Percentiles rank a stretch among this genome's conserved stretches.
Conservation (phyloP, 2,797 vertebrate genomes). For the Aplochiton taeniatus region DNA sequence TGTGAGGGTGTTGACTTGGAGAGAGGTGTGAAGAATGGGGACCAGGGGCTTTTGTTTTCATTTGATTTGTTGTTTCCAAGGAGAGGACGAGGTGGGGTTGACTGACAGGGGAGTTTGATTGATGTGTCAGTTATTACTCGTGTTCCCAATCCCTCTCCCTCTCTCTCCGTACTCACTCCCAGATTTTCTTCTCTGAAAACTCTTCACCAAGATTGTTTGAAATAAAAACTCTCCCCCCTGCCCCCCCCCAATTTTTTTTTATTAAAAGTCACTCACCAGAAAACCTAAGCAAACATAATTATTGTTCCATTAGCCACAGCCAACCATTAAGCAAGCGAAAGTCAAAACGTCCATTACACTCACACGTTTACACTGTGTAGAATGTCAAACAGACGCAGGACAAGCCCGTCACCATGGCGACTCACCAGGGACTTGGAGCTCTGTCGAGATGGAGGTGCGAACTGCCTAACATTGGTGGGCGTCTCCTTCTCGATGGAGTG, state of each 20-base stretch:
- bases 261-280: no score
- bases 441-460: slow-evolving; percentile 87
- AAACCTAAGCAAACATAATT: no score
- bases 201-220: no score
- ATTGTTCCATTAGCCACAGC: no score
- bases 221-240: no score
- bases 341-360: background rate
- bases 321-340: no score
- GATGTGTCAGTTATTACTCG: background rate
- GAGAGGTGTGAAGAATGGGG: no score
- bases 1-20: no score
- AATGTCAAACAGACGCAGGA: background rate
- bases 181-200: background rate
- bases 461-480: slow-evolving; percentile 90
- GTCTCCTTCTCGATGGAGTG: slow-evolving; percentile 99
- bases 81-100: background rate
- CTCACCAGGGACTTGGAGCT: slow-evolving; percentile 95
- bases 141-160: slow-evolving; percentile 12
- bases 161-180: slow-evolving; percentile 3
- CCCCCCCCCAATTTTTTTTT: no score
- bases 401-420: slow-evolving; percentile 11
- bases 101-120: background rate
- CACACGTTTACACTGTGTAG: background rate
- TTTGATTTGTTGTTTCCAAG: no score
- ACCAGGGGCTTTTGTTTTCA: no score